Percentiles rank a stretch among this genome's conserved stretches.
Conservation (phyloP, 2,888 invertebrate species). For the Nomada ruficornis region DNA sequence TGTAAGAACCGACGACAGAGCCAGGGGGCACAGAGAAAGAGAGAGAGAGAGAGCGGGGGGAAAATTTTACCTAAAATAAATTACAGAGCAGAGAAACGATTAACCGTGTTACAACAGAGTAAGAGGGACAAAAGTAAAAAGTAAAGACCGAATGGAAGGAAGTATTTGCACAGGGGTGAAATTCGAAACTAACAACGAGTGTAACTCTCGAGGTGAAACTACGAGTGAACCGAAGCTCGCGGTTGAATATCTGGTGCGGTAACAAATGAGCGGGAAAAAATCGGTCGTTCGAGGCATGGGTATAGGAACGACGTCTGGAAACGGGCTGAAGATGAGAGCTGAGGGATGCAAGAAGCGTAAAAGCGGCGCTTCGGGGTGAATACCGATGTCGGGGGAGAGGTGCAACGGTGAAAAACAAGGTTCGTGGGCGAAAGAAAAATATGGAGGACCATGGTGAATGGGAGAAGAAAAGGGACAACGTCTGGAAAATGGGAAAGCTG, state of each 20-base stretch:
- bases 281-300: conserved; percentile 7
- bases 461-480: conserved; percentile 6
- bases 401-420: conserved; percentile 27
- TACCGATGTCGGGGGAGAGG: conserved; percentile 40
- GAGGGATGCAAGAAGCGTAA: conserved; percentile 14
- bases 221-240: not conserved
- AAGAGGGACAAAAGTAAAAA: too few relatives aligned
- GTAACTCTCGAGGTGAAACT: not conserved
- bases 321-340: conserved; percentile 13
- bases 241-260: conserved; percentile 6
- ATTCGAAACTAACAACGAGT: not conserved
- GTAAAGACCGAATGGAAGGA: too few relatives aligned
- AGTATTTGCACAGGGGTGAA: not conserved
- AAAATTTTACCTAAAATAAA: conserved; percentile 26
- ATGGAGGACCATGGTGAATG: conserved; percentile 24
- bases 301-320: conserved; percentile 7
- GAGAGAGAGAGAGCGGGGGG: not conserved
- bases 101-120: conserved; percentile 8
- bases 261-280: conserved; percentile 45
- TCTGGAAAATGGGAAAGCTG: conserved; percentile 28
- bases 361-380: conserved; percentile 30
- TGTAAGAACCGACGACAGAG: not conserved
- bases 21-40: not conserved
- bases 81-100: conserved; percentile 43
- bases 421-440: conserved; percentile 42